Evolutionary conservation across 53 echinoderm and acorn worm genomes (phyloP), one percentile per base, ranked within the genome.

Genomic region (Henricia sp.): DNA sequence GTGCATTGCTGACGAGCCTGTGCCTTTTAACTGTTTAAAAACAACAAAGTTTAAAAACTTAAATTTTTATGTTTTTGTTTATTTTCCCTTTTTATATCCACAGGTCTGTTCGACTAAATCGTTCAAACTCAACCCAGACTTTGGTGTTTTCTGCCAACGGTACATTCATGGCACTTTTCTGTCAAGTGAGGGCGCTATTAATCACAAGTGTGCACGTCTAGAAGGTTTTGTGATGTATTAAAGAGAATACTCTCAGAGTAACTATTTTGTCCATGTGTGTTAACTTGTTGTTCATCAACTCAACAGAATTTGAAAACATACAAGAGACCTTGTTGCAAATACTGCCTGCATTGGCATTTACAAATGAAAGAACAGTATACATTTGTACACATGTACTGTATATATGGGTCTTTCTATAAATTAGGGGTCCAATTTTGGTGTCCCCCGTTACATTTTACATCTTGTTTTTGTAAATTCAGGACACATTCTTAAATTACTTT

Each of bases 131-230:
- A 11, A 12, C 2, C 63, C 19, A 13, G 37, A 37, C n/a, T 21
- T 21, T 0, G 23, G 39, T 67, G 67, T 21, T 12, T 4, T 4
- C 39, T 19, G 37, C 0, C n/a, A 20, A 8, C 21, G 8, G 4
- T 37, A 38, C 37, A 37, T 67, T 17, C 67, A 37, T 37, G 37
- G 39, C 39, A 37, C 60, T 5, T 32, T 30, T 26, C 27, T 58
- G 65, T 65, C 65, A 65, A 65, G 65, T 24, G 39, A 67, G 67
- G 39, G 67, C 21, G 67, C 67, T 38, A 40, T 67, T 67, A 26
- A 67, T 40, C 19, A 37, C 8, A 29, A 13, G 0, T 20, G 29
- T 34, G 14, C 10, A 8, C 33, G 29, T 14, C 29, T 4, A 60
- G 32, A 29, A 60, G 30, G 33, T 4, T 11, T 33, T 60, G 62